Base-by-base conservation (phyloP, 2,888 invertebrate species). In the Laspeyria flexula region DNA sequence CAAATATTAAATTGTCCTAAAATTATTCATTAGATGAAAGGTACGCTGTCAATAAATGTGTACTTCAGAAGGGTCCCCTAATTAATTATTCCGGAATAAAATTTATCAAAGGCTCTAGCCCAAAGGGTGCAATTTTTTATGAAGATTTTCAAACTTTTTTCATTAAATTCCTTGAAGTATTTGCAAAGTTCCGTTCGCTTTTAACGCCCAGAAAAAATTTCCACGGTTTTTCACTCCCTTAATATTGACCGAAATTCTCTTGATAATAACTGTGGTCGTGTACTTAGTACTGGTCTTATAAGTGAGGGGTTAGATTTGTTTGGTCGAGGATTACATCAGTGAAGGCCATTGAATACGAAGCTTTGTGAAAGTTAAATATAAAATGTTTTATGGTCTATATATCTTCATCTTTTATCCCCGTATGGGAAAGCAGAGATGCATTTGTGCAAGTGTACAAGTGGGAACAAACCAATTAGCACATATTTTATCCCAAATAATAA, bases 111-210 rank as follows among this genome's bases (percentile, higher is more conserved):
- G 73, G 74, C 71, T 67, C 61, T 73, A 76, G 63, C 66, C 75
- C 69, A 79, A 81, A 81, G 81, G 80, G 83, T 81, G 72, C 73
- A 79, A 77, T 85, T 85, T 85, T 85, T 85, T 81, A 81, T 75
- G 74, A 79, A 83, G 79, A 79, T 82, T 75, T 62, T 33, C 59
- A 55, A 86, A 86, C 78, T 86, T 86, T 86, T 84, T 85, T 85
- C 84, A 86, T 86, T 85, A 84, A 83, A 84, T 82, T 79, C 75
- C 72, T 66, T 60, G 65, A 83, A 85, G 80, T 79, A 80, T 86
- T 86, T 75, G 75, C 55, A 73, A 81, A 84, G 75, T 84, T 83
- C 61, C 62, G 75, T 71, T 75, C 70, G 65, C 71, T 77, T 78
- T 81, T 70, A 73, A 72, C 65, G 73, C 66, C 60, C 64, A 57